These are phyloP conservation scores for Conomelus anceps DNA, from an alignment of 2,888 invertebrate genomes.

Conservation along the genomic window DNA sequence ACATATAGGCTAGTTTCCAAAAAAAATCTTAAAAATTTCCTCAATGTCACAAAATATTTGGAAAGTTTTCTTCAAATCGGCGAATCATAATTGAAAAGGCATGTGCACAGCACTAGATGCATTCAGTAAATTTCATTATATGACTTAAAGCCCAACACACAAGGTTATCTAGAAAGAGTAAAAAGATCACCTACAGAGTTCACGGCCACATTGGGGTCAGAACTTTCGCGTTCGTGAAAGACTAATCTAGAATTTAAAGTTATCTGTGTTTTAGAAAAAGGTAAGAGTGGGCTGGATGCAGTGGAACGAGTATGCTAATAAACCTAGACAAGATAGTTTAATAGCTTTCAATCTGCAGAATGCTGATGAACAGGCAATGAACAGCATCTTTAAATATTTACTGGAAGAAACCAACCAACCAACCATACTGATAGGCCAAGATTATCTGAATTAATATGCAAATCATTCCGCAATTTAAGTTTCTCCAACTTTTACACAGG, in stretches of 20 bases:
- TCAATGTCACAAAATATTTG: too few species aligned
- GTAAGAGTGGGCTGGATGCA: neutral
- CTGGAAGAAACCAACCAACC: neutral
- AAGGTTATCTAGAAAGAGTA: neutral
- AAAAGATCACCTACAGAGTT: neutral
- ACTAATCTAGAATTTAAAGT: neutral
- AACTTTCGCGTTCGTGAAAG: neutral
- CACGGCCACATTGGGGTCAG: neutral
- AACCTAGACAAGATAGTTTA: neutral
- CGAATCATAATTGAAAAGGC: too few species aligned
- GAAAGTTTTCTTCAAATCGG: too few species aligned
- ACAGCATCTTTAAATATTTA: neutral
- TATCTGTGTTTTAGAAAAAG: neutral
- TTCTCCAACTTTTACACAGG: neutral
- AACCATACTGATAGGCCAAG: neutral
- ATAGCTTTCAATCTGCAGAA: neutral
- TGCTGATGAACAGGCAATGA: neutral
- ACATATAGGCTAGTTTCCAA: too few species aligned
- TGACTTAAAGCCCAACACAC: neutral
- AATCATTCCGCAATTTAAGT: neutral
- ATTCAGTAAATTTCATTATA: too few species aligned
- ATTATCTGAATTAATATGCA: neutral
- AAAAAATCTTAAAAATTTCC: too few species aligned
- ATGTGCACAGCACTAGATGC: too few species aligned
- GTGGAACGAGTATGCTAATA: neutral